Evolutionary conservation across 92 coral and sea anemone species (phyloP).

Genomic region (Porites evermanni): DNA sequence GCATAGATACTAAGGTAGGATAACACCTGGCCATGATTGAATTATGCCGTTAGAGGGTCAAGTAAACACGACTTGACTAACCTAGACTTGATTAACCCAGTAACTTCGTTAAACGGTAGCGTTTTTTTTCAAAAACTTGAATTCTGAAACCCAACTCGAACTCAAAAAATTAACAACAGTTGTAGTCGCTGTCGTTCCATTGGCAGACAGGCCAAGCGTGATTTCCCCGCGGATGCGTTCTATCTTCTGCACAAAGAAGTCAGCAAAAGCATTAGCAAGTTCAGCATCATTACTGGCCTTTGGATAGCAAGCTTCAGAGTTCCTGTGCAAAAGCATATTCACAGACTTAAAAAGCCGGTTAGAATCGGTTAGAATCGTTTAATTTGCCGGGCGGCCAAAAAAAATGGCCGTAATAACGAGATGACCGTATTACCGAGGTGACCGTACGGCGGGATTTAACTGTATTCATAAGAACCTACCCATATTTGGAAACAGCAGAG

Average conservation of each 20-base stretch:
- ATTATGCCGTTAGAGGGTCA: neutral
- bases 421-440: too few species aligned
- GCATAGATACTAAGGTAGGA: slow-evolving; percentile 10
- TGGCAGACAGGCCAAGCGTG: neutral
- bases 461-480: too few species aligned
- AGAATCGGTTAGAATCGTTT: too few species aligned
- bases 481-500: too few species aligned
- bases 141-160: neutral
- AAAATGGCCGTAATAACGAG: too few species aligned
- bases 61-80: slow-evolving; percentile 29
- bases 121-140: neutral
- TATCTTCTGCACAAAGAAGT: neutral
- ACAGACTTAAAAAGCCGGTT: too few species aligned
- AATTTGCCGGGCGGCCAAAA: too few species aligned
- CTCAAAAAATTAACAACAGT: too few species aligned
- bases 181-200: neutral
- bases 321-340: neutral
- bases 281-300: neutral
- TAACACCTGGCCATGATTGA: slow-evolving; percentile 23
- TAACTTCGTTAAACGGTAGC: neutral
- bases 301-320: neutral
- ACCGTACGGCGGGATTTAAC: too few species aligned
- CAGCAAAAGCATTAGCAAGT: slow-evolving; percentile 10
- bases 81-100: slow-evolving; percentile 7
- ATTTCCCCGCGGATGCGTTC: neutral